These are phyloP conservation scores for Alosa sapidissima DNA, from an alignment of 2,797 vertebrate genomes.

Conservation along the genomic window DNA sequence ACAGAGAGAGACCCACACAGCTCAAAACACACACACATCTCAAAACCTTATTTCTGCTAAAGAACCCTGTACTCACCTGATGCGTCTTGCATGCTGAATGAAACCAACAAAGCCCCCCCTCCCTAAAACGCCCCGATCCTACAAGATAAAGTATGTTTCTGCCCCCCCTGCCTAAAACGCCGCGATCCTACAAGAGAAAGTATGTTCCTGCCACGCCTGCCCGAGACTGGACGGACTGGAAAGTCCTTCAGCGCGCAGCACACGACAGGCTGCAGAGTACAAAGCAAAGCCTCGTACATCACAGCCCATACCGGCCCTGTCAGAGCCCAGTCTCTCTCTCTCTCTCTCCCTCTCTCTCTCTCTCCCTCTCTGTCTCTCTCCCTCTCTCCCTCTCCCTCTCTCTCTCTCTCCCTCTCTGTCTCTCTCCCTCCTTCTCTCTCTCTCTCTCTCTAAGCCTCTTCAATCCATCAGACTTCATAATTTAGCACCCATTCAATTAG, in stretches of 20 bases:
- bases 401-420: not conserved
- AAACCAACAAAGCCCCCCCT: conserved; percentile 25
- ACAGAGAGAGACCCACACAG: not conserved
- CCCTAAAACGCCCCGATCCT: not conserved
- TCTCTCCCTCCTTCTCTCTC: conserved; percentile 17
- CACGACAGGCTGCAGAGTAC: not conserved
- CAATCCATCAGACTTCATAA: conserved; percentile 58
- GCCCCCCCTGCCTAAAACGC: conserved; percentile 3
- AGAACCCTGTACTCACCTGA: not conserved
- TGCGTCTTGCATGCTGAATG: conserved; percentile 28
- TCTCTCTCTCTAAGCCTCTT: conserved; percentile 42
- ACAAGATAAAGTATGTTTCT: not conserved
- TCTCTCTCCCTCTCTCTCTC: not conserved
- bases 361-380: too few species aligned
- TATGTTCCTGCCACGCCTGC: conserved; percentile 37
- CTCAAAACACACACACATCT: too few species aligned
- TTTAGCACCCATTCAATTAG: conserved; percentile 67
- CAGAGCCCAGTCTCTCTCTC: conserved; percentile 25
- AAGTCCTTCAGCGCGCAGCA: conserved; percentile 11
- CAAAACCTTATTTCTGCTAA: not conserved
- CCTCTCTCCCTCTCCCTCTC: too few species aligned
- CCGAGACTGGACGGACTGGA: conserved; percentile 47
- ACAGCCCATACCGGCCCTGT: conserved; percentile 54
- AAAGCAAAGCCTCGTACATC: conserved; percentile 38
- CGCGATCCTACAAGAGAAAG: conserved; percentile 7